These are phyloP conservation scores for Sinocyclocheilus rhinocerous DNA, from an alignment of 2,113 vertebrate genomes.

Conservation along the genomic window DNA sequence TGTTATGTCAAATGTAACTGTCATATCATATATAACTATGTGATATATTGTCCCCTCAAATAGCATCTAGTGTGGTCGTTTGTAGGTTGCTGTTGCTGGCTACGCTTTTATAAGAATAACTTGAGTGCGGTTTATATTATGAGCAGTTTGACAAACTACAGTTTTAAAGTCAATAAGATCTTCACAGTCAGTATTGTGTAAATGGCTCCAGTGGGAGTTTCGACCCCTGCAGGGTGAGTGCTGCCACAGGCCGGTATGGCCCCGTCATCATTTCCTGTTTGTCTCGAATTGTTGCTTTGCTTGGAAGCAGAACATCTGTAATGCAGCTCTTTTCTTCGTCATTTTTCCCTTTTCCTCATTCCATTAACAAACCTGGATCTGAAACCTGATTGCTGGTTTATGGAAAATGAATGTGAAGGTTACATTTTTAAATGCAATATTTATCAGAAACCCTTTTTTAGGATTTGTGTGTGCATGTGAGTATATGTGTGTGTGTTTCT, in stretches of 20 bases:
- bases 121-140: background rate
- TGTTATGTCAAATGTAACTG: too few species aligned
- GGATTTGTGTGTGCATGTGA: too few species aligned
- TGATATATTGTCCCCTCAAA: background rate
- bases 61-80: background rate
- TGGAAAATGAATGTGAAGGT: background rate
- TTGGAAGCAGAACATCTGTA: background rate
- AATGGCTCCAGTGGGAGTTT: background rate
- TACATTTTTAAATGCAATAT: background rate
- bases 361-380: background rate
- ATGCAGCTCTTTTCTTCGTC: background rate
- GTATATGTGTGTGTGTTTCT: background rate
- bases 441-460: too few species aligned
- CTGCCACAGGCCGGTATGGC: background rate
- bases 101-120: background rate
- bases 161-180: background rate
- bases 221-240: slow-evolving; percentile 19
- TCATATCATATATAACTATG: too few species aligned
- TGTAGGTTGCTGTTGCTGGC: background rate
- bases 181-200: background rate
- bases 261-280: slow-evolving; percentile 23
- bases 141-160: background rate
- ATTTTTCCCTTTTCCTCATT: background rate
- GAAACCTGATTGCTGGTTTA: background rate
- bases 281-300: slow-evolving; percentile 24